Evolutionary conservation across 2,888 invertebrate genomes (phyloP).

Genomic region (Hemithea aestivaria): DNA sequence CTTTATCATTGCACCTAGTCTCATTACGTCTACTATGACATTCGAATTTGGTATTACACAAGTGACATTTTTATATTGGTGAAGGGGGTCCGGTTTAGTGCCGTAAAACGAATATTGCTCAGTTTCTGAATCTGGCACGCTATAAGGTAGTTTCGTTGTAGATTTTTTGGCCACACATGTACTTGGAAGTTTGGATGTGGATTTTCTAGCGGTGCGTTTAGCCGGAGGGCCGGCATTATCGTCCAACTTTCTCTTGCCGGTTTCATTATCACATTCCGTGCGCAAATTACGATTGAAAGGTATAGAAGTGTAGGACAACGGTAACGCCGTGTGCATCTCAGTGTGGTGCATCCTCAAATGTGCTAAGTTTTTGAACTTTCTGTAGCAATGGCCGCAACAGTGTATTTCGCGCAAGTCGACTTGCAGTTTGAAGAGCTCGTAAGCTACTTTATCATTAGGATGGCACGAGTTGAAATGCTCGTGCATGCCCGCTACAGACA

Average conservation of each 20-base stretch:
- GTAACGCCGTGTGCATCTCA: slow-evolving; percentile 32
- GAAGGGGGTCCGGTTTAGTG: slow-evolving; percentile 47
- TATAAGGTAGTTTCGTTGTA: slow-evolving; percentile 61
- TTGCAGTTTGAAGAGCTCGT: slow-evolving; percentile 42
- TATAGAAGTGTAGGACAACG: slow-evolving; percentile 33
- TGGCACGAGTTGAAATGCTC: slow-evolving; percentile 55
- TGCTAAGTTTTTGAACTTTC: slow-evolving; percentile 36
- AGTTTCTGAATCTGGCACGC: slow-evolving; percentile 21
- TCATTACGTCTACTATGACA: slow-evolving; percentile 64
- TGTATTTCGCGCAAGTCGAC: slow-evolving; percentile 33
- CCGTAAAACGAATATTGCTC: slow-evolving; percentile 74
- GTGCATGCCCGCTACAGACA: slow-evolving; percentile 40
- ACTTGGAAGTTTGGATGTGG: slow-evolving; percentile 52
- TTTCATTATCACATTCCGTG: slow-evolving; percentile 16
- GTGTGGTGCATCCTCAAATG: slow-evolving; percentile 46
- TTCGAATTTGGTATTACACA: slow-evolving; percentile 74
- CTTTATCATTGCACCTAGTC: slow-evolving; percentile 71
- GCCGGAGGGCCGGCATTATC: slow-evolving; percentile 5
- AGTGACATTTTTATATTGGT: slow-evolving; percentile 60
- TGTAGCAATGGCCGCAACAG: slow-evolving; percentile 40
- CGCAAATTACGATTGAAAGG: slow-evolving; percentile 20
- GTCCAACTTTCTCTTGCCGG: slow-evolving; percentile 22
- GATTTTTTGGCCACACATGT: slow-evolving; percentile 66
- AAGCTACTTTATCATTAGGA: slow-evolving; percentile 37
- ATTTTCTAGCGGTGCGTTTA: slow-evolving; percentile 50